Evolutionary conservation across 2,888 invertebrate genomes (phyloP).

Genomic region (Noctua janthe): DNA sequence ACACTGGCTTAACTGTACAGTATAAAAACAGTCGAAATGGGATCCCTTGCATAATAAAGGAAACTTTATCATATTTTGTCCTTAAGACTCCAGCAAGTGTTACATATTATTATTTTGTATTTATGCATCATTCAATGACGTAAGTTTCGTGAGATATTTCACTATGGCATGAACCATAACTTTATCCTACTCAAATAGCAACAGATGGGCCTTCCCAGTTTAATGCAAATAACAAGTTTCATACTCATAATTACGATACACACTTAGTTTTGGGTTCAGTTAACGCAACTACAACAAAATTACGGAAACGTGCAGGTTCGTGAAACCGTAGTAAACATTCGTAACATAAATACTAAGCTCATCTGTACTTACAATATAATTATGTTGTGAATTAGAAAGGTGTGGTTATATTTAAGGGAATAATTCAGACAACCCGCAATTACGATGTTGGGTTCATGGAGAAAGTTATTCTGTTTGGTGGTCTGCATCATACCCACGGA

Average conservation of each 20-base stretch:
- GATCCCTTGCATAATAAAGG: conserved; percentile 9
- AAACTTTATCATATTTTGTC: not conserved
- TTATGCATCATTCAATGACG: not conserved
- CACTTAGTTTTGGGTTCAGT: conserved; percentile 27
- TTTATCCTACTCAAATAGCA: conserved; percentile 27
- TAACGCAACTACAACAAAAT: conserved; percentile 31
- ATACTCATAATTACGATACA: conserved; percentile 32
- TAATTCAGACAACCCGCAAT: too few species aligned
- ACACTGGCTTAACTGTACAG: not conserved
- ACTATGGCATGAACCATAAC: not conserved
- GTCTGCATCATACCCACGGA: too few species aligned
- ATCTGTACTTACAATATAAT: too few species aligned
- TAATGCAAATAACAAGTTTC: conserved; percentile 37
- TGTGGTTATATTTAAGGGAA: not conserved
- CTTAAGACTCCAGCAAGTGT: not conserved
- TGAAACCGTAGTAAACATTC: conserved; percentile 5
- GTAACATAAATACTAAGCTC: not conserved
- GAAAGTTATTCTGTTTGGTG: too few species aligned
- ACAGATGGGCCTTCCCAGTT: conserved; percentile 25
- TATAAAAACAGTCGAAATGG: conserved; percentile 17
- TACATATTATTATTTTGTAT: not conserved
- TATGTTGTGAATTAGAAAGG: not conserved
- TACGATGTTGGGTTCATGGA: too few species aligned
- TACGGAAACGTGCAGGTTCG: not conserved
- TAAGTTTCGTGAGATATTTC: not conserved